These are phyloP conservation scores for Oryctes rhinoceros DNA, from an alignment of 1,140 invertebrate species.

Conservation along the genomic window DNA sequence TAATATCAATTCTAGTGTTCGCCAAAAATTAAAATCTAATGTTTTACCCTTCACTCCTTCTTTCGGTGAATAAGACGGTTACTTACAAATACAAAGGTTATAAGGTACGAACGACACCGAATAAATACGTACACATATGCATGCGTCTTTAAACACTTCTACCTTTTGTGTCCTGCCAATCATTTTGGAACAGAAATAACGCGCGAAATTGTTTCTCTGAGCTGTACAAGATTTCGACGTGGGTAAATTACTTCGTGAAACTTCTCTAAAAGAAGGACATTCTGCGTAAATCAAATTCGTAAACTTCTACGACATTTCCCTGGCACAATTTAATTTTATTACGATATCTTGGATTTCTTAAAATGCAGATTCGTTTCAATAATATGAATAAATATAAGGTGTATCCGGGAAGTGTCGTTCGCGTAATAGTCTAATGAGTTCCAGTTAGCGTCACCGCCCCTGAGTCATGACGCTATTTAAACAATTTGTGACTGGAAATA, in stretches of 20 bases:
- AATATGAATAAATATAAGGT: slow-evolving; percentile 62
- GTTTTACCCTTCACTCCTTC: no score
- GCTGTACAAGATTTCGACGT: background rate
- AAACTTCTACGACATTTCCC: slow-evolving; percentile 28
- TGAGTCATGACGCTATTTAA: slow-evolving; percentile 66
- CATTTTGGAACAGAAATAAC: no score
- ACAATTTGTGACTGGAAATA: slow-evolving; percentile 67
- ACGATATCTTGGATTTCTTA: slow-evolving; percentile 37
- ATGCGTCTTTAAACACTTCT: no score
- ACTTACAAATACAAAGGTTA: no score
- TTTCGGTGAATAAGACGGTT: no score
- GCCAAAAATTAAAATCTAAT: no score
- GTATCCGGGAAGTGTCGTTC: slow-evolving; percentile 50
- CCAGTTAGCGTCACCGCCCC: slow-evolving; percentile 62
- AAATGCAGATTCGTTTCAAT: slow-evolving; percentile 58
- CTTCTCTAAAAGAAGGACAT: background rate
- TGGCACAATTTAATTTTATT: slow-evolving; percentile 38
- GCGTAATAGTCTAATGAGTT: slow-evolving; percentile 61
- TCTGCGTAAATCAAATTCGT: slow-evolving; percentile 29
- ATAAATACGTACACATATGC: no score
- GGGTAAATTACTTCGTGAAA: background rate
- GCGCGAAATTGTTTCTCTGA: no score
- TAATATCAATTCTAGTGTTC: no score
- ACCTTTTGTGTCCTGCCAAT: no score
- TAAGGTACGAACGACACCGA: no score